Evolutionary conservation across 1,140 invertebrate species (phyloP).

Genomic region (Ceratina calcarata): DNA sequence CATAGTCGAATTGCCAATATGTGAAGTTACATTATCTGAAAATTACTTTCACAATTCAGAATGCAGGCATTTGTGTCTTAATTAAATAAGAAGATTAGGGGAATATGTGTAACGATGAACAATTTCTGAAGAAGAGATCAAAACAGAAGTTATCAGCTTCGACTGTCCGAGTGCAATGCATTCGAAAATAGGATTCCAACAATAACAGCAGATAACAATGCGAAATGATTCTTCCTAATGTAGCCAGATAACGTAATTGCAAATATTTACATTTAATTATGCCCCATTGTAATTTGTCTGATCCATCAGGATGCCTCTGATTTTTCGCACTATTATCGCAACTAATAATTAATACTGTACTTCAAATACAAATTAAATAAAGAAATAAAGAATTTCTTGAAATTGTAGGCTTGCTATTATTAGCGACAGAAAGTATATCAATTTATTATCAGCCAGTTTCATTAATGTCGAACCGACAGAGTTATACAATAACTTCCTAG

Average conservation of each 20-base stretch:
- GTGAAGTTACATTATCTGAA: too few species aligned
- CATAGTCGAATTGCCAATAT: not conserved
- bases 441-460: not conserved
- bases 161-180: not conserved
- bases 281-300: too few species aligned
- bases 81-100: not conserved
- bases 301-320: too few species aligned
- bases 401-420: not conserved
- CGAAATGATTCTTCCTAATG: constrained; percentile 2
- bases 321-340: too few species aligned
- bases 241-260: not conserved
- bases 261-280: too few species aligned
- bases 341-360: too few species aligned
- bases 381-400: too few species aligned
- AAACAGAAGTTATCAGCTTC: constrained; percentile 15
- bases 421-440: not conserved
- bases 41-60: not conserved
- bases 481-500: not conserved
- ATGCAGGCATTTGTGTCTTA: not conserved
- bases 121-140: not conserved
- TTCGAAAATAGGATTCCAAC: constrained; percentile 19
- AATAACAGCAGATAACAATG: constrained; percentile 15
- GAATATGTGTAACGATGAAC: not conserved
- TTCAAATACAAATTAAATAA: too few species aligned
- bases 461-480: not conserved